Evolutionary conservation across 1,140 invertebrate species (phyloP).

Genomic region (Arctopsyche grandis): DNA sequence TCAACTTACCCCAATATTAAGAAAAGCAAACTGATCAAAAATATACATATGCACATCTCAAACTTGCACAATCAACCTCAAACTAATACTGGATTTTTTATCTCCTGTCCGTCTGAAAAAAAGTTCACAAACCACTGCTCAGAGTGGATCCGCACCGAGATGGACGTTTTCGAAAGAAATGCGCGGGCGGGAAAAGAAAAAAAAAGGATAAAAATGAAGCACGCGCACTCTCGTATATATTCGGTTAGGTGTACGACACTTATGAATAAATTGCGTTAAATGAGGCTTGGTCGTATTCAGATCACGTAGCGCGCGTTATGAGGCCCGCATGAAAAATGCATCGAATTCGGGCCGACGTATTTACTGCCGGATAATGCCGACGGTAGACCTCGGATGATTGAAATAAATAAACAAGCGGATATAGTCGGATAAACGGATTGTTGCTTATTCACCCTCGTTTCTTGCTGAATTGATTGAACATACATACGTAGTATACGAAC

Average conservation of each 20-base stretch:
- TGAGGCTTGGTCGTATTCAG: constrained; percentile 38
- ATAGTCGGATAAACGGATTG: constrained; percentile 4
- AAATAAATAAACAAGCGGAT: constrained; percentile 28
- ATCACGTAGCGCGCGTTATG: constrained; percentile 30
- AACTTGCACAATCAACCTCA: too few species aligned
- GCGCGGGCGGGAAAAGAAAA: too few species aligned
- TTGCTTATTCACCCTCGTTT: neutral
- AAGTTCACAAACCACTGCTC: too few species aligned
- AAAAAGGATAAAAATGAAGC: too few species aligned
- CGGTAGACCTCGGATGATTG: constrained; percentile 19
- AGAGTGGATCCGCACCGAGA: too few species aligned
- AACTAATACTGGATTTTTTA: too few species aligned
- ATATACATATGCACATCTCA: too few species aligned
- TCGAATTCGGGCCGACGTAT: neutral
- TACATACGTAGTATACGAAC: neutral
- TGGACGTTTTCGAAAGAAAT: too few species aligned
- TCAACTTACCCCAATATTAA: too few species aligned
- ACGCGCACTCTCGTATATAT: neutral
- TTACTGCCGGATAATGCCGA: constrained; percentile 12
- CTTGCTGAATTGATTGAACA: neutral
- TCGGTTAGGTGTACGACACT: neutral
- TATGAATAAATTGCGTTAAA: constrained; percentile 45
- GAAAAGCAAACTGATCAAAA: too few species aligned
- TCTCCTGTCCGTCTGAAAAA: too few species aligned
- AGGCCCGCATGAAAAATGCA: constrained; percentile 41